These are phyloP conservation scores for Chaetodon auriga DNA, from an alignment of 2,113 vertebrate genomes.

Conservation along the genomic window DNA sequence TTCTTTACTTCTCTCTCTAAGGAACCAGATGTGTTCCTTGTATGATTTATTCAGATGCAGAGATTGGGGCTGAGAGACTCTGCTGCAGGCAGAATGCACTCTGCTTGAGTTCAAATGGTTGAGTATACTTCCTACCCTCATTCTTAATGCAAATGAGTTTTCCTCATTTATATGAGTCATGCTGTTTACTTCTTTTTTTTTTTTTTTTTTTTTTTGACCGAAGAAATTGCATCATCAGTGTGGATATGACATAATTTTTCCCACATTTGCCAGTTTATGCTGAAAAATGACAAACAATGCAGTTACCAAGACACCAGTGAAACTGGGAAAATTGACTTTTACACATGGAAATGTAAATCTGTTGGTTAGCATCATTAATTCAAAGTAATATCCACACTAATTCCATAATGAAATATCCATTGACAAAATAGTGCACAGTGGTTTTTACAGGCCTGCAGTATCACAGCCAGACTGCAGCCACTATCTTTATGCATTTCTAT, in stretches of 20 bases:
- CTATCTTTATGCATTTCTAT: not conserved
- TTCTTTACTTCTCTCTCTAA: slow-evolving; percentile 50
- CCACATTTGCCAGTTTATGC: not conserved
- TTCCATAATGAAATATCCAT: not conserved
- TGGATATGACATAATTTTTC: slow-evolving; percentile 8
- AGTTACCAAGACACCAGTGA: not conserved
- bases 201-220: not conserved
- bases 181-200: not conserved
- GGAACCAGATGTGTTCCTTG: slow-evolving; percentile 74
- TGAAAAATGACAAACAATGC: not conserved
- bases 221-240: slow-evolving; percentile 36
- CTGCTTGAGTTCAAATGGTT: slow-evolving; percentile 58
- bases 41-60: slow-evolving; percentile 79
- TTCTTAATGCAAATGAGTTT: slow-evolving; percentile 61
- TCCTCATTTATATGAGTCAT: slow-evolving; percentile 35
- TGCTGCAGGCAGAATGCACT: slow-evolving; percentile 67
- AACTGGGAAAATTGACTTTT: not conserved
- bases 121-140: slow-evolving; percentile 56
- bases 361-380: not conserved
- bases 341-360: not conserved
- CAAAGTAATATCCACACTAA: not conserved
- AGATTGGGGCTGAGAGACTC: slow-evolving; percentile 52
- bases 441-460: not conserved
- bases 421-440: not conserved
- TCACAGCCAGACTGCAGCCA: not conserved